Conservation (phyloP, 2,113 vertebrate species). For the Silurus glanis region DNA sequence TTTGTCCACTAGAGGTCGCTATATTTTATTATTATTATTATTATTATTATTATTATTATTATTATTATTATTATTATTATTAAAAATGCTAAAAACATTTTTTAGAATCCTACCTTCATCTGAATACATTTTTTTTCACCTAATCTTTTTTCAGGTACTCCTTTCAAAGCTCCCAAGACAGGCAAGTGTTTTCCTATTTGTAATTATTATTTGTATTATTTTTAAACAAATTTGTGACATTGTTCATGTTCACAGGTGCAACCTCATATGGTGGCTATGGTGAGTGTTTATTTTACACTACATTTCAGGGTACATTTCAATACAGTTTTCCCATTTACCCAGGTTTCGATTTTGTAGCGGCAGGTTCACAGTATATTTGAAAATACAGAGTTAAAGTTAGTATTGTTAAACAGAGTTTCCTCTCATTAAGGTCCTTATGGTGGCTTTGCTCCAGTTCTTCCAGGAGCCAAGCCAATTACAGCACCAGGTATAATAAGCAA, state of each 20-base stretch:
- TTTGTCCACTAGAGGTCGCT: conserved; percentile 22
- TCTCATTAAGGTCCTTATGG: conserved; percentile 54
- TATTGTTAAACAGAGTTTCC: neutral
- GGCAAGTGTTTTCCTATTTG: conserved; percentile 10
- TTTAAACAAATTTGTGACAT: neutral
- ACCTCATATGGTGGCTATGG: conserved; percentile 61
- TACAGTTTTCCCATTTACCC: neutral
- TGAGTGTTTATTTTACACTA: conserved; percentile 33
- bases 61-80: neutral
- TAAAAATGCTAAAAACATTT: neutral
- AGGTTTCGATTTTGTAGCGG: neutral
- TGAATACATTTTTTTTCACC: neutral
- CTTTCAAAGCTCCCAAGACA: conserved; percentile 67
- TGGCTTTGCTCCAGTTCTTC: conserved; percentile 49
- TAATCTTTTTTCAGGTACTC: conserved; percentile 43
- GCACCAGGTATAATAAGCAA: conserved; percentile 59
- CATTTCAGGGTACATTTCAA: neutral
- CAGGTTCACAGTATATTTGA: neutral
- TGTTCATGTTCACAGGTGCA: conserved; percentile 41
- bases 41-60: neutral
- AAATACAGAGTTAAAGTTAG: neutral
- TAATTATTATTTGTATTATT: conserved; percentile 3
- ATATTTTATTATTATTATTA: neutral
- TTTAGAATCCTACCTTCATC: too few relatives aligned
- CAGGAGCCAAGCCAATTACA: conserved; percentile 70